Evolutionary conservation across 2,888 invertebrate genomes (phyloP).

Genomic region (Augiades crinisus): DNA sequence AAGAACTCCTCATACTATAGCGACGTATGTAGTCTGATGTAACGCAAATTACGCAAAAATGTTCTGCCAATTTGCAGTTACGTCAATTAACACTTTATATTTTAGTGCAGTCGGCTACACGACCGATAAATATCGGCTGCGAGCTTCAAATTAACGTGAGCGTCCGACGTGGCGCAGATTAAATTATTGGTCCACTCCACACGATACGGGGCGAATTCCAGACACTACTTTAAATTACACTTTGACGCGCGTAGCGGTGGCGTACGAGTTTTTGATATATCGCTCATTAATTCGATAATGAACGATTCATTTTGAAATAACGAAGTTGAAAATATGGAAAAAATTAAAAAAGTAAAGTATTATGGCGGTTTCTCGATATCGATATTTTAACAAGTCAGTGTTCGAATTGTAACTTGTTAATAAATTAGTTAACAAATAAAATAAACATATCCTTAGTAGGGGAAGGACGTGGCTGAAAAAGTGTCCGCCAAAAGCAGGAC

Average conservation of each 20-base stretch:
- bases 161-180: neutral
- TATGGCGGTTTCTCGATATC: no score
- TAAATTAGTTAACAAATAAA: no score
- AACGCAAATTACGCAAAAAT: neutral
- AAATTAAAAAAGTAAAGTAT: no score
- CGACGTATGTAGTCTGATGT: no score
- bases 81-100: neutral
- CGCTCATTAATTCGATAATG: neutral
- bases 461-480: no score
- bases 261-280: neutral
- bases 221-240: slow-evolving; percentile 6
- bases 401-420: no score
- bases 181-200: slow-evolving; percentile 11
- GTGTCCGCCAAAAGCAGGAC: no score
- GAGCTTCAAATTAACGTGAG: slow-evolving; percentile 7
- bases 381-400: no score
- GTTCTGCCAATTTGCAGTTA: neutral
- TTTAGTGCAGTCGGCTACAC: neutral
- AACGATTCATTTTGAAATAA: no score
- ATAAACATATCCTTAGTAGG: no score
- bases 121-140: slow-evolving; percentile 1
- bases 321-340: no score
- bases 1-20: no score
- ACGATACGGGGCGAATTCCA: slow-evolving; percentile 2
- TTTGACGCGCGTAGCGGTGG: neutral